Base-by-base conservation (phyloP, 1,140 invertebrate genomes). In the Maniola jurtina region DNA sequence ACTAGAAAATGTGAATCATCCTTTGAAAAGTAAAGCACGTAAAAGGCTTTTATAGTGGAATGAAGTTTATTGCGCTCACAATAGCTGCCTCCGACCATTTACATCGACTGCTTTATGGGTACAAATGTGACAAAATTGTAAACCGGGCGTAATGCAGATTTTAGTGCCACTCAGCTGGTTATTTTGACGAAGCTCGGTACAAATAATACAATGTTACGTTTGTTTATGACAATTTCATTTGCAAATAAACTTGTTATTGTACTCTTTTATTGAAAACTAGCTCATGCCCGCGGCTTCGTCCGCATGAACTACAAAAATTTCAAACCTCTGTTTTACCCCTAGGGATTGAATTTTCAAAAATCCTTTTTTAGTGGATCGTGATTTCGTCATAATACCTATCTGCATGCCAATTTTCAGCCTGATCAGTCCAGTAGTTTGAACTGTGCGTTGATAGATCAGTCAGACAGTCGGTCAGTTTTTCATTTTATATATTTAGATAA, bases 81-180 rank as follows among this genome's bases (percentile, higher is more conserved):
- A 81, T 71, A 62, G 68, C 72, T 75, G 73, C 73, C 73, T 78
- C 72, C 58, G 71, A 71, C 70, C 73, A 64, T 73, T 72, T 65
- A 83, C 75, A 80, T 75, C 70, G 68, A 52, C 72, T 72, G 64
- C 66, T 83, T 83, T 83, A 82, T 75, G 70, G 66, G 67, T 75
- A 71, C 73, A 72, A 79, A 82, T 80, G 76, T 80, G 77, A 73
- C 72, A 65, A 72, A 80, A 81, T 81, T 77, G 73, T 78, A 76
- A 80, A 79, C 78, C 55, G 66, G 59, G 58, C 64, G 69, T 69
- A 66, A 72, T 71, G 62, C 52, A 66, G 54, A 68, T 69, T 70
- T 71, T 55, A 72, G 61, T 67, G 45, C 52, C 61, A 64, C 58
- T 68, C 61, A 48, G 42, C 50, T 16, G 52, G 64, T 64, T 63